A percentile compares a stretch with the other conserved stretches of the same genome.
These are phyloP conservation scores for Coracias cyanogaster DNA, from an alignment of 2,797 vertebrate species.

Conservation along the genomic window DNA sequence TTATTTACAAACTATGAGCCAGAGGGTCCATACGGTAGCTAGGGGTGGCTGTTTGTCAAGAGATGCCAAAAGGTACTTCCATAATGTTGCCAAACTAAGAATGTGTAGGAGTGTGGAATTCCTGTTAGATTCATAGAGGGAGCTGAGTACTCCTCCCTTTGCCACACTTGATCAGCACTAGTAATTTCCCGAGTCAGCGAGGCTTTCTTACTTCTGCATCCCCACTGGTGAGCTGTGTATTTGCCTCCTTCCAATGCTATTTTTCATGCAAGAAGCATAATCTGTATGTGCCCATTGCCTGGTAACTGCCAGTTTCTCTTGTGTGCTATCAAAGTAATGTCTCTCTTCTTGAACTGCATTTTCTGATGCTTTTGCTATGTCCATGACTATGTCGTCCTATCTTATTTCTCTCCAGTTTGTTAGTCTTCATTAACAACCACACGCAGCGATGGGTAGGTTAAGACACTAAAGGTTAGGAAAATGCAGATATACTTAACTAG, in stretches of 20 bases:
- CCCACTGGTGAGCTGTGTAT: neutral
- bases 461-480: neutral
- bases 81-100: neutral
- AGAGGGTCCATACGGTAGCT: neutral
- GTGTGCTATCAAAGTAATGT: neutral
- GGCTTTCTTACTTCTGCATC: neutral
- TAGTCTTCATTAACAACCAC: neutral
- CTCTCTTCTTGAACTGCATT: neutral
- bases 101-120: neutral
- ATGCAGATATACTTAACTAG: neutral
- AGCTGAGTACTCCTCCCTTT: neutral
- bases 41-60: neutral
- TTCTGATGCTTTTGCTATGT: neutral
- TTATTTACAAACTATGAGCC: neutral
- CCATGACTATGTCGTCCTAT: neutral
- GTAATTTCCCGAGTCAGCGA: neutral
- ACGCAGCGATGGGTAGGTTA: neutral
- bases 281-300: neutral
- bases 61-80: neutral
- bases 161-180: neutral
- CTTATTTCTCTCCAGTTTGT: neutral
- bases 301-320: neutral
- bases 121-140: neutral
- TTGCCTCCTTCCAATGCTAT: neutral
- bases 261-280: neutral